These are phyloP conservation scores for Styela clava DNA, from an alignment of 23 tunicate genomes.

Conservation along the genomic window DNA sequence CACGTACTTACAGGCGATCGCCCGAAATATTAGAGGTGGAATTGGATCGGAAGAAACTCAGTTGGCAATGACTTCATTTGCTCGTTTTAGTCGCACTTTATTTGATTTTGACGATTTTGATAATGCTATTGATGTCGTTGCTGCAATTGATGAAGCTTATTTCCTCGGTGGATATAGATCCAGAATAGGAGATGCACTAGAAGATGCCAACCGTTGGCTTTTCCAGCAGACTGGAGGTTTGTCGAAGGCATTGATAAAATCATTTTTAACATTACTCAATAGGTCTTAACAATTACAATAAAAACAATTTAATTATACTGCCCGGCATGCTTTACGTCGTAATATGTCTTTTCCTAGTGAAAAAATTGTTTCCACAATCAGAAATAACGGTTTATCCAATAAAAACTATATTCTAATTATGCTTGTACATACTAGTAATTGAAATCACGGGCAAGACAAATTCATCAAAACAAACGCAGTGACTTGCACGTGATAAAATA, in stretches of 20 bases:
- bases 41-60: constrained; percentile 65
- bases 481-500: too few species aligned
- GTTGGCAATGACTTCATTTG: constrained; percentile 89
- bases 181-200: constrained; percentile 68
- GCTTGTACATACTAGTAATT: too few species aligned
- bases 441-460: too few species aligned
- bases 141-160: constrained; percentile 46
- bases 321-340: too few species aligned
- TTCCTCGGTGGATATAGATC: constrained; percentile 87
- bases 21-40: constrained; percentile 54
- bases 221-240: constrained; percentile 89
- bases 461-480: too few species aligned
- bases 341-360: too few species aligned
- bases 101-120: constrained; percentile 61
- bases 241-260: not conserved
- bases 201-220: constrained; percentile 72
- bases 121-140: constrained; percentile 30
- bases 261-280: not conserved
- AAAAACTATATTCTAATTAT: too few species aligned
- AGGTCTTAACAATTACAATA: not conserved
- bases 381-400: too few species aligned
- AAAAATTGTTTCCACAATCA: too few species aligned
- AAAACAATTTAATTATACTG: too few species aligned
- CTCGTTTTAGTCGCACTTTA: constrained; percentile 51
- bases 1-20: constrained; percentile 56